Percentiles rank a stretch among this genome's conserved stretches.
Evolutionary conservation across 2,113 vertebrate genomes (phyloP).

Genomic region (Saguinus midas): DNA sequence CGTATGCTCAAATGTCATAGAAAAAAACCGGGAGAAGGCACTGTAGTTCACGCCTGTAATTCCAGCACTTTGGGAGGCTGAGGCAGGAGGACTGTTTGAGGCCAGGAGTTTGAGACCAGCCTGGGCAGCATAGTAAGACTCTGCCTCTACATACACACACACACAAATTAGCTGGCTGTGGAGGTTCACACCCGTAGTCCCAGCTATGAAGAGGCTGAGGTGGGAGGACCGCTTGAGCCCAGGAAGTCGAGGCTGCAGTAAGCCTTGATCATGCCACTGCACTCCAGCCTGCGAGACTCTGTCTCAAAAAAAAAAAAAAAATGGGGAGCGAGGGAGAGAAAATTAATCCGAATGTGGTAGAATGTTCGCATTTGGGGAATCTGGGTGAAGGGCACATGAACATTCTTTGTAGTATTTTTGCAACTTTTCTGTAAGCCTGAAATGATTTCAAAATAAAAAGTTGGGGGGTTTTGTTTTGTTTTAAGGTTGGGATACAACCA

Average conservation of each 20-base stretch:
- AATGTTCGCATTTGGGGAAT: neutral
- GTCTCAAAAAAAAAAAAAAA: neutral
- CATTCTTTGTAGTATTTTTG: neutral
- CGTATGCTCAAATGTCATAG: neutral
- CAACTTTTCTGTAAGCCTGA: neutral
- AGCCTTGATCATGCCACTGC: no score
- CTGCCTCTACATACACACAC: neutral
- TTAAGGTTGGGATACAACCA: no score
- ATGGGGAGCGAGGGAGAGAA: rapidly evolving
- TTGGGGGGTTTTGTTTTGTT: neutral
- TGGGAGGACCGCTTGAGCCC: neutral
- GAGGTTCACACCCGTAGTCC: neutral
- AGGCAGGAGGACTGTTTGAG: neutral
- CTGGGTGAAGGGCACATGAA: neutral
- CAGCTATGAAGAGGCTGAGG: neutral
- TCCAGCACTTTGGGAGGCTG: neutral
- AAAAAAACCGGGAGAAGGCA: rapidly evolving
- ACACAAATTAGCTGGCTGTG: neutral
- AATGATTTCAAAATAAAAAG: constrained; percentile 18
- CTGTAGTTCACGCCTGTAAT: neutral
- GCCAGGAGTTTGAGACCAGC: neutral
- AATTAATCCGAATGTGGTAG: rapidly evolving
- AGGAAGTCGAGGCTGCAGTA: neutral
- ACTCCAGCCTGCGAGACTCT: neutral
- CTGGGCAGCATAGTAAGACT: neutral